Evolutionary conservation across 2,113 vertebrate species (phyloP).

Genomic region (Myanophis thanlyinensis): DNA sequence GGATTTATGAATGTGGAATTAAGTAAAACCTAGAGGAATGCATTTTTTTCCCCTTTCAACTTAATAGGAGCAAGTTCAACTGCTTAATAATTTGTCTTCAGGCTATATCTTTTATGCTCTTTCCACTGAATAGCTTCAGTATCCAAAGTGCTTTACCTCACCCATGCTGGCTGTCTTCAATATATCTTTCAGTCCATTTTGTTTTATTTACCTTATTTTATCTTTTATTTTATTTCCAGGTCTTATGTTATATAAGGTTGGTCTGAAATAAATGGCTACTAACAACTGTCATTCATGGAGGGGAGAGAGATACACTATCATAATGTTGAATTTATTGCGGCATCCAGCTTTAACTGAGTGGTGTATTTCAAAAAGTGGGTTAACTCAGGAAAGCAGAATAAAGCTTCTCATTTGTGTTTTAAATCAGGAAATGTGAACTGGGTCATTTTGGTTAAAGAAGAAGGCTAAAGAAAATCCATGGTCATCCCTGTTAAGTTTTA

Average conservation of each 20-base stretch:
- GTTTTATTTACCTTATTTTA: background rate
- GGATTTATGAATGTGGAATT: background rate
- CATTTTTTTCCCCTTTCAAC: background rate
- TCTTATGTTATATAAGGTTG: background rate
- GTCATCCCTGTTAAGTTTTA: background rate
- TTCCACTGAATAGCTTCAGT: background rate
- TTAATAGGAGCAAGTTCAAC: background rate
- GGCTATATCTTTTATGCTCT: background rate
- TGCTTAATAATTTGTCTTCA: background rate
- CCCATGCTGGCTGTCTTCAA: background rate
- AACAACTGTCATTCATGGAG: background rate
- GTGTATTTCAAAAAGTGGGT: background rate
- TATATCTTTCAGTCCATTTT: background rate
- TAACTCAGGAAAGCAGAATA: background rate
- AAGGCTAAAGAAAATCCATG: background rate
- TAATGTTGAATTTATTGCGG: background rate
- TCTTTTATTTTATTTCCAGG: background rate
- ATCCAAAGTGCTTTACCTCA: background rate
- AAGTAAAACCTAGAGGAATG: background rate
- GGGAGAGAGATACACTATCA: background rate
- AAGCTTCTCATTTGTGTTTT: background rate
- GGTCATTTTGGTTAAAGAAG: background rate
- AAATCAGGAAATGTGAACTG: background rate
- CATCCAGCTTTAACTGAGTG: background rate
- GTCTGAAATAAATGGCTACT: background rate